Evolutionary conservation across 2,888 invertebrate genomes (phyloP), one percentile per base, ranked within the genome.

Genomic region (Meandrusa payeni): DNA sequence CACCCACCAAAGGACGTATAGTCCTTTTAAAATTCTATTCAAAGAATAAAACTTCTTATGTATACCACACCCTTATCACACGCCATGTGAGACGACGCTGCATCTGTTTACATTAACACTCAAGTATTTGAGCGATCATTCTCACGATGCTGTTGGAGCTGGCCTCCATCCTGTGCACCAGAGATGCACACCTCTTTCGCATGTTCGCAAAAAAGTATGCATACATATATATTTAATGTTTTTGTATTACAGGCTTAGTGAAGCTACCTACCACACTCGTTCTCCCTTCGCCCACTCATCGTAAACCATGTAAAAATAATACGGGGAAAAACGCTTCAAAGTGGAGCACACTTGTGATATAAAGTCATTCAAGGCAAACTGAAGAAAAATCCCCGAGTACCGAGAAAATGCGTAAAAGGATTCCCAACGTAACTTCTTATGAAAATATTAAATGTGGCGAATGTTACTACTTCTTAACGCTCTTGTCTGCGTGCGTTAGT

Each of bases 301-400:
- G 54, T 57, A 59, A 63, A 64, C 60, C 63, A 62, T 64, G 64
- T 64, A 73, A 68, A 67, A 72, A 69, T 69, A 68, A 69, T 64
- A 67, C 60, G 55, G 52, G 54, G 57, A 59, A 62, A 63, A 54
- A 49, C 51, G 45, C 57, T 57, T 50, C 45, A 46, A 45, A 51
- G 41, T 51, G 32, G 47, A 58, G 58, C 43, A 51, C 51, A 50
- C 67, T 63, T 43, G 50, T 48, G 48, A 55, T 53, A 52, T 56
- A 52, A 53, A 58, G 52, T 59, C 57, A 55, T 61, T 59, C 55
- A 52, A 54, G 54, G 49, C 49, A 47, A 55, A 52, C 44, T 40
- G 36, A 33, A 48, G 48, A 50, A 59, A 56, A 56, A 54, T 49
- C 48, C 41, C 45, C 46, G 39, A 41, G 44, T 46, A 42, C 46